Conservation (phyloP, 2,113 vertebrate genomes). For the Bostrychus sinensis region DNA sequence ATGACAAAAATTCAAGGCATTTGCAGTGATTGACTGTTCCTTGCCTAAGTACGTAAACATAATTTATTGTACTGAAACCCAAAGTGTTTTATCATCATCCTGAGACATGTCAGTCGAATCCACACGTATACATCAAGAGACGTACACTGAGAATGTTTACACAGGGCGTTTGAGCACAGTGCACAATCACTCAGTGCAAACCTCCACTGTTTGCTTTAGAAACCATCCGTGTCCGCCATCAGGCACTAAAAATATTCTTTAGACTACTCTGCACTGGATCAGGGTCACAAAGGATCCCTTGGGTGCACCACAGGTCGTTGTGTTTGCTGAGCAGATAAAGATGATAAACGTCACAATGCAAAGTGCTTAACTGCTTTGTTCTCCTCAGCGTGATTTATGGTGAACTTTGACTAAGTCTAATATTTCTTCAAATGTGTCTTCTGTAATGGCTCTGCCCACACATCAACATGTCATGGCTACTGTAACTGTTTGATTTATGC, state of each 20-base stretch:
- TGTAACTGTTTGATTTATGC: constrained; percentile 61
- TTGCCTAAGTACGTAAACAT: not conserved
- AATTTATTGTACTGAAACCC: constrained; percentile 9
- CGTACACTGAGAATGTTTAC: constrained; percentile 59
- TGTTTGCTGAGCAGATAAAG: constrained; percentile 57
- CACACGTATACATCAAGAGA: constrained; percentile 17
- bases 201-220: constrained; percentile 69
- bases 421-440: constrained; percentile 46
- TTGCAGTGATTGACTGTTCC: not conserved
- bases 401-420: constrained; percentile 43
- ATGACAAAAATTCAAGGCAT: not conserved
- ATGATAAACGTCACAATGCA: constrained; percentile 65
- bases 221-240: constrained; percentile 74
- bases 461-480: constrained; percentile 40
- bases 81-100: constrained; percentile 7
- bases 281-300: constrained; percentile 48
- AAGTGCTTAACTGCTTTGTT: constrained; percentile 58
- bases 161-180: constrained; percentile 59
- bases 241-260: constrained; percentile 72
- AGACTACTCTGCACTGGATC: constrained; percentile 38
- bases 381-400: constrained; percentile 57
- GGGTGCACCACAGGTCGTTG: constrained; percentile 45
- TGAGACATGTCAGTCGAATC: constrained; percentile 18
- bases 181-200: constrained; percentile 55
- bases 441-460: constrained; percentile 59